Conservation (phyloP, 2,797 vertebrate genomes). For the Leptodactylus fallax region DNA sequence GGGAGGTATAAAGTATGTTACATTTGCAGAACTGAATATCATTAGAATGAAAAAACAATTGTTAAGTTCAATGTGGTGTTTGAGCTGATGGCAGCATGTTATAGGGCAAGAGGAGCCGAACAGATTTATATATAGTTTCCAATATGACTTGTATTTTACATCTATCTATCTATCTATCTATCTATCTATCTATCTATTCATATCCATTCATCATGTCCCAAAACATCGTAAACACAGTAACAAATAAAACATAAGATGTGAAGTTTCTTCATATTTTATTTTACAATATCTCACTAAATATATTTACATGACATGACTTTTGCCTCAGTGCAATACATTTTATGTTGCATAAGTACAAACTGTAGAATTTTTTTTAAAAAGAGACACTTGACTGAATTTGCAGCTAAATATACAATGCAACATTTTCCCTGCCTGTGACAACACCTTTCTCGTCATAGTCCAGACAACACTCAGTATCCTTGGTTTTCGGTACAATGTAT, state of each 20-base stretch:
- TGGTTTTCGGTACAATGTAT: slow-evolving; percentile 78
- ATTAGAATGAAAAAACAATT: neutral
- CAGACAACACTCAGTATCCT: slow-evolving; percentile 76
- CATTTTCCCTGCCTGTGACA: slow-evolving; percentile 81
- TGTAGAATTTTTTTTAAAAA: slow-evolving; percentile 85
- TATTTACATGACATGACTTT: slow-evolving; percentile 96
- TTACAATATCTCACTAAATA: slow-evolving; percentile 94
- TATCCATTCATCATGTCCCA: neutral
- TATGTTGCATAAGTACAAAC: slow-evolving; percentile 99
- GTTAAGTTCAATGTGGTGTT: no score
- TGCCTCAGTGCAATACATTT: slow-evolving; percentile 96
- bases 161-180: no score
- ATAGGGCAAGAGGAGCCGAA: no score
- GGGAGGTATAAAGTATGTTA: neutral
- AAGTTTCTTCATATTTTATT: slow-evolving; percentile 77
- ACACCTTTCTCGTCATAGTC: slow-evolving; percentile 71
- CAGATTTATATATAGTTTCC: no score
- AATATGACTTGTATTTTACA: no score
- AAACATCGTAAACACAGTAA: neutral
- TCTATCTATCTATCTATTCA: no score
- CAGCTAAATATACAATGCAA: slow-evolving; percentile 83
- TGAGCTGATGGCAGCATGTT: no score
- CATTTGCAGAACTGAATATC: neutral
- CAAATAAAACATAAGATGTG: slow-evolving; percentile 46
- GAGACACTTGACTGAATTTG: slow-evolving; percentile 82